Percentiles rank a stretch among this genome's conserved stretches.
phyloP scores from a whole-genome alignment of 2,797 vertebrate species.

The Melanogrammus aeglefinus region DNA sequence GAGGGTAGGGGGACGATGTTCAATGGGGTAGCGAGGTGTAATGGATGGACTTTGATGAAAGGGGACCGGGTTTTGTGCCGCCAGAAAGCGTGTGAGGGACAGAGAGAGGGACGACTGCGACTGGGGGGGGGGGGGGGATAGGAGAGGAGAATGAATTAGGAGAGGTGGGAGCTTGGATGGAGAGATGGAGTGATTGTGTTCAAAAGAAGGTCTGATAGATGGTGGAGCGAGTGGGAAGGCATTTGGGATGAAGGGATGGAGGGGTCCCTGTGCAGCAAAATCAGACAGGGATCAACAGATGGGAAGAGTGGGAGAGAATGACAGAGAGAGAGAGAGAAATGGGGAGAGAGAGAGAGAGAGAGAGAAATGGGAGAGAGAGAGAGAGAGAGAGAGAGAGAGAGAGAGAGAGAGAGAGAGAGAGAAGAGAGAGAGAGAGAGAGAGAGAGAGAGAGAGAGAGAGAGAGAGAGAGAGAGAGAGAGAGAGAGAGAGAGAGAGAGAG shows the following conservation, averaged over 20 bases:
- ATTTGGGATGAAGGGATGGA: slow-evolving; percentile 22
- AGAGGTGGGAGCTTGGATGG: neutral
- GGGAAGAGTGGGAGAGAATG: slow-evolving; percentile 27
- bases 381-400: no score
- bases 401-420: no score
- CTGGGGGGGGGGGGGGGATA: slow-evolving; percentile 39
- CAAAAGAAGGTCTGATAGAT: slow-evolving; percentile 43
- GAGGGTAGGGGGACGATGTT: neutral
- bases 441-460: no score
- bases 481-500: no score
- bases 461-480: no score
- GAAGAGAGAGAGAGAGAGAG: no score
- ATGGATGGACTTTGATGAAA: neutral
- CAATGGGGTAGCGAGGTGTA: neutral
- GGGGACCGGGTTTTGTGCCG: neutral
- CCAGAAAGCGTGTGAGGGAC: neutral
- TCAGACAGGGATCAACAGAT: slow-evolving; percentile 69
- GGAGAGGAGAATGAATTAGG: neutral
- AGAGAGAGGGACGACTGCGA: slow-evolving; percentile 26
- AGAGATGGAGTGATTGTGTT: slow-evolving; percentile 16
- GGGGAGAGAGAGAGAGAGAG: no score
- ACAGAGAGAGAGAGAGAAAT: no score
- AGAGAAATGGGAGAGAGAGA: no score
- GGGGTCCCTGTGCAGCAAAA: slow-evolving; percentile 54
- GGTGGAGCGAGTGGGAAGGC: slow-evolving; percentile 35